Evolutionary conservation across 2,113 vertebrate genomes (phyloP), one percentile per base, ranked within the genome.

Genomic region (Pluvialis apricaria): DNA sequence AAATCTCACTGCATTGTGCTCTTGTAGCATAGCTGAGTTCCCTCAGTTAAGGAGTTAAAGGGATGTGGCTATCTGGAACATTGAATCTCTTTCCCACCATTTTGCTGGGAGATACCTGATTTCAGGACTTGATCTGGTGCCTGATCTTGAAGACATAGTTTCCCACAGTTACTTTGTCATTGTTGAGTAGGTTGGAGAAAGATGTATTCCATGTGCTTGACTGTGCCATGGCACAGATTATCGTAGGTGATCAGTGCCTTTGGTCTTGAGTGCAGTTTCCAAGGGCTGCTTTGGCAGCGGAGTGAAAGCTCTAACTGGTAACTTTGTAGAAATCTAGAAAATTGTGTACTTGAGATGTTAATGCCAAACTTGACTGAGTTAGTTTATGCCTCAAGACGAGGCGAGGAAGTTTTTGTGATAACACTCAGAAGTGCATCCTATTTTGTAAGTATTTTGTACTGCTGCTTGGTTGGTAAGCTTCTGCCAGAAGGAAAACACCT

Each of bases 201-300:
- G 29, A 34, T 31, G 6, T 34, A 26, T 81, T 60, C 36, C 52
- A 1, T 34, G 18, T 70, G 31, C 20, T 89, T 76, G 38, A 9
- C 58, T 47, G 1, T 19, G 19, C n/a, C 2, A 0, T 45, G 38
- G 26, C 71, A 83, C 24, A 38, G 40, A 7, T 70, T 85, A 19
- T 85, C 82, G 7, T 76, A 36, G 21, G 15, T 42, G 29, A 57
- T 61, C 40, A 14, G 62, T 10, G 11, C 18, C 18, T 80, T 80
- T 92, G 40, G 25, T 52, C 34, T 49, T 51, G 25, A 60, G 32
- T 38, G 55, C 31, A 42, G 18, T 90, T 92, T 64, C 26, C 21
- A 61, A 7, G 0, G 1, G 24, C 20, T 32, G 22, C 38, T 25
- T 66, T 65, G 61, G n/a, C n/a, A 71, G n/a, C 1, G 2, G 32